These are phyloP conservation scores for Nicator chloris DNA, from an alignment of 2,113 vertebrate species.

Conservation along the genomic window DNA sequence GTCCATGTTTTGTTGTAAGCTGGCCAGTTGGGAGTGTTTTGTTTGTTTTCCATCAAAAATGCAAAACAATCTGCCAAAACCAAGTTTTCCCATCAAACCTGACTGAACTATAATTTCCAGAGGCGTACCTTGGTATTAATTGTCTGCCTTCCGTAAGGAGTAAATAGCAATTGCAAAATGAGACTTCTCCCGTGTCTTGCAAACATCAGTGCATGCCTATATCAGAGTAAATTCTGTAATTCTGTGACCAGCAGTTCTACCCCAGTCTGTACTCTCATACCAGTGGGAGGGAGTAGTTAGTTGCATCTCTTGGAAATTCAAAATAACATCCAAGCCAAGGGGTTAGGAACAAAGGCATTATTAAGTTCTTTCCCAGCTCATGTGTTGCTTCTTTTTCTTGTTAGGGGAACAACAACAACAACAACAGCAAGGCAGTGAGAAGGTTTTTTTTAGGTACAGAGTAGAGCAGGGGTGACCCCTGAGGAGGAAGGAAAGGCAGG, in stretches of 20 bases:
- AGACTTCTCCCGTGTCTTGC: background rate
- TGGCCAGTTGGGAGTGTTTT: background rate
- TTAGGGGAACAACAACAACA: background rate
- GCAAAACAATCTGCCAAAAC: background rate
- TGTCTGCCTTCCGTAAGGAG: background rate
- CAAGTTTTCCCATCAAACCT: background rate
- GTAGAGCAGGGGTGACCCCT: background rate
- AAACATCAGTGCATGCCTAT: background rate
- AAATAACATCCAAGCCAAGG: background rate
- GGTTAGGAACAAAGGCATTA: rapidly evolving
- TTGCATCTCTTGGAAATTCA: background rate
- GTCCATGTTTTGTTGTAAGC: background rate
- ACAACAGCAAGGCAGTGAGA: background rate
- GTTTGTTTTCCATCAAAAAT: background rate
- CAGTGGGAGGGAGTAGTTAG: background rate
- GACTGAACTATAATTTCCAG: background rate
- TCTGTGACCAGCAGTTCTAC: background rate
- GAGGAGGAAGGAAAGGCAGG: background rate
- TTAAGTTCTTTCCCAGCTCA: background rate
- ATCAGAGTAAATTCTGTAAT: background rate
- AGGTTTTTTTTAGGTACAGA: background rate
- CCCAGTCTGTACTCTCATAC: background rate
- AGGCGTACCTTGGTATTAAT: background rate
- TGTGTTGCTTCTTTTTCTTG: background rate
- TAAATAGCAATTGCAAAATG: background rate